Evolutionary conservation across 92 coral and sea anemone species (phyloP), one percentile per base, ranked within the genome.

Genomic region (Parazoanthus atlanticus): DNA sequence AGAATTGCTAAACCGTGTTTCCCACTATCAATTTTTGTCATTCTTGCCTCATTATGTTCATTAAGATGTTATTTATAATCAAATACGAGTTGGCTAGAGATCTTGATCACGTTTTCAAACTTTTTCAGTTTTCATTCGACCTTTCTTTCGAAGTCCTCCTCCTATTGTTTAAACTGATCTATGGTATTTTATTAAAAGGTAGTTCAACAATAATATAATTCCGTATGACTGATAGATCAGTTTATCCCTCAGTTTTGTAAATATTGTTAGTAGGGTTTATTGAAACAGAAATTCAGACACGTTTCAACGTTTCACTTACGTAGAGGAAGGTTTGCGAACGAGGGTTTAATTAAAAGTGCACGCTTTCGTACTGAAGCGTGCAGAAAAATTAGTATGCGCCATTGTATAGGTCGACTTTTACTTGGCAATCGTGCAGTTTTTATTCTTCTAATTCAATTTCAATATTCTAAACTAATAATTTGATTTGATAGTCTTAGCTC

Each of bases 401-500:
- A 70, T 67, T 69, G 31, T 82, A 36, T 43, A 29, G 47, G 74
- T 41, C 8, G 15, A 69, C 49, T 70, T 31, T 83, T 77, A 43
- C 86, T 84, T 84, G 87, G 87, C 87, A 84, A 71, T 32, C 33
- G 26, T 16, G 43, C 84, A 80, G 47, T 31, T 84, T 36, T 46
- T 26, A 49, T 34, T 15, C 19, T 66, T 82, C 58, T 82, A 65
- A 46, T 84, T 83, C 41, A 84, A 84, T 70, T 75, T 84, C 77
- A 70, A 49, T 84, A 52, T 41, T 84, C 69, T 65, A 70, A 71
- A 84, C 28, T 69, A 84, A 70, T 84, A 70, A 84, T 47, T 84
- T 84, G 78, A 70, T 84, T 84, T 84, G 29, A 82, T 82, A 80
- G 76, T 82, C 70, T 84, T 65, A 84, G 87, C 87, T 70, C 41